Conservation (phyloP, 2,888 invertebrate species). For the Epinotia brunnichana region DNA sequence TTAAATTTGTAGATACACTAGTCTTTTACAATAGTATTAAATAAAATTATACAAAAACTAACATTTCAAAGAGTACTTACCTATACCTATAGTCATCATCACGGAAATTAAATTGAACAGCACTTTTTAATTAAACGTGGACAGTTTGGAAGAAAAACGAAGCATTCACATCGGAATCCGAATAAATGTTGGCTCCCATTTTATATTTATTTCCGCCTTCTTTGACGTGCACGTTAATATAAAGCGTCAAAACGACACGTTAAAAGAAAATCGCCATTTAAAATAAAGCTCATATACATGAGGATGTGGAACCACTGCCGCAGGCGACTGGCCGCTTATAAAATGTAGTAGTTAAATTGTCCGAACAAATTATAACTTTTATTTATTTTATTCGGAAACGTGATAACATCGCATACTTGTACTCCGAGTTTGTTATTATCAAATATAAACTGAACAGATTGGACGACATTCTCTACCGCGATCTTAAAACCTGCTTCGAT, state of each 20-base stretch:
- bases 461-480: conserved; percentile 55
- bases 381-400: conserved; percentile 59
- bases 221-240: not conserved
- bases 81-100: too few relatives aligned
- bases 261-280: conserved; percentile 4
- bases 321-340: conserved; percentile 9
- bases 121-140: not conserved
- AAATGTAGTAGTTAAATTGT: conserved; percentile 42
- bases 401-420: conserved; percentile 55
- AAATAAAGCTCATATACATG: conserved; percentile 20
- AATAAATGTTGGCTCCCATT: not conserved
- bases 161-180: not conserved
- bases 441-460: conserved; percentile 54
- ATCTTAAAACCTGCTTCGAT: conserved; percentile 51
- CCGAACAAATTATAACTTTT: conserved; percentile 50
- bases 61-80: too few relatives aligned
- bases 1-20: too few relatives aligned
- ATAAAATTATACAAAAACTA: too few relatives aligned
- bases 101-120: not conserved
- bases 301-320: not conserved
- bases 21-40: too few relatives aligned
- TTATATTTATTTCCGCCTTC: not conserved
- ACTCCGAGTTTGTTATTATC: conserved; percentile 49
- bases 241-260: not conserved
- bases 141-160: not conserved